phyloP scores from a whole-genome alignment of 1,140 invertebrate species.

The Eumeta japonica region DNA sequence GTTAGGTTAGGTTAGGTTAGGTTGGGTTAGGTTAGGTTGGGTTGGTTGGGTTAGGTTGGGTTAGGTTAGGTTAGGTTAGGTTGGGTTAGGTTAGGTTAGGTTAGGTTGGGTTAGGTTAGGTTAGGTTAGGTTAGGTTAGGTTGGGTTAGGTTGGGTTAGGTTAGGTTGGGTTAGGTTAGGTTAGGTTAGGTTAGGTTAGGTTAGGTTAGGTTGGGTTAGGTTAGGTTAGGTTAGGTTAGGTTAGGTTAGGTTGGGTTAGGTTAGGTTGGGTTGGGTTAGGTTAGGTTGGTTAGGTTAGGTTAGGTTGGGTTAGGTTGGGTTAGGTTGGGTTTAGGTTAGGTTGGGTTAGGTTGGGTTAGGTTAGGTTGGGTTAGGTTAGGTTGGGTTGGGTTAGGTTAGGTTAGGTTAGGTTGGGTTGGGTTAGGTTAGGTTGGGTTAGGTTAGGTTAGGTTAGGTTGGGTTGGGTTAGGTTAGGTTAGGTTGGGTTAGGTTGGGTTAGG shows the following conservation, averaged over 20 bases:
- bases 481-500: slow-evolving; percentile 12
- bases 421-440: slow-evolving; percentile 12
- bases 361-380: slow-evolving; percentile 6
- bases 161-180: slow-evolving; percentile 12
- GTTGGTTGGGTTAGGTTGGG: too few relatives aligned
- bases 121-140: slow-evolving; percentile 15
- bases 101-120: slow-evolving; percentile 8
- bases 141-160: slow-evolving; percentile 16
- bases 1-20: slow-evolving; percentile 29
- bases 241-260: slow-evolving; percentile 14
- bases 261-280: slow-evolving; percentile 12
- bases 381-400: slow-evolving; percentile 7
- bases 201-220: slow-evolving; percentile 12
- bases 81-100: slow-evolving; percentile 11
- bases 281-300: too few relatives aligned
- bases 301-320: slow-evolving; percentile 7
- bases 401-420: slow-evolving; percentile 6
- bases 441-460: slow-evolving; percentile 10
- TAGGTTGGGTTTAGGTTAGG: too few relatives aligned
- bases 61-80: slow-evolving; percentile 26
- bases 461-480: slow-evolving; percentile 11
- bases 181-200: slow-evolving; percentile 15
- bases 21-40: slow-evolving; percentile 33
- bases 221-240: slow-evolving; percentile 16
- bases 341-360: slow-evolving; percentile 8